Percentiles rank a stretch among this genome's conserved stretches.
Conservation (phyloP, 2,797 vertebrate species). For the Eurystomus glaucurus region DNA sequence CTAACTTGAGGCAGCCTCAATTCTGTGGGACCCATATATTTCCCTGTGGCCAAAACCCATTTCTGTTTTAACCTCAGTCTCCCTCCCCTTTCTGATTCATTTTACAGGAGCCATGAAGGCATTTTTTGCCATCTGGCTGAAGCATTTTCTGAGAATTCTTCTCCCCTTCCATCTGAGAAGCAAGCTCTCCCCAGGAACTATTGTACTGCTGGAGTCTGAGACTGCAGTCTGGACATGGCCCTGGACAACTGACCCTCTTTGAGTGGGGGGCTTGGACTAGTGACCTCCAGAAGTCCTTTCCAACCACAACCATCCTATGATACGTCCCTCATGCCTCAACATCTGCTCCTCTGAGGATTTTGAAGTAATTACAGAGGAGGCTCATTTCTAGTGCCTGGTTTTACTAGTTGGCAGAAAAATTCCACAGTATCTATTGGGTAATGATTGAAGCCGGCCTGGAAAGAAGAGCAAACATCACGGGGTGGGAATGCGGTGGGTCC, state of each 20-base stretch:
- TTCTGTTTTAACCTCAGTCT: neutral
- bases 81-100: neutral
- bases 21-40: neutral
- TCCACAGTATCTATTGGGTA: neutral
- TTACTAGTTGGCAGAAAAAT: neutral
- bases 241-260: neutral
- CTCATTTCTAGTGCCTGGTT: neutral
- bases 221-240: neutral
- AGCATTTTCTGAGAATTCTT: neutral
- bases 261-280: neutral
- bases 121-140: neutral
- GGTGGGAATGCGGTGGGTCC: neutral
- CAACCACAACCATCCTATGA: neutral
- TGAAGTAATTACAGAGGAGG: neutral
- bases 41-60: neutral
- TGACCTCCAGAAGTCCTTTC: neutral
- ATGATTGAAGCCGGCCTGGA: neutral
- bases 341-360: constrained; percentile 10
- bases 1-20: neutral
- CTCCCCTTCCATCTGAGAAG: neutral
- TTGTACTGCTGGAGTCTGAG: neutral
- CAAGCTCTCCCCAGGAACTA: neutral
- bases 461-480: neutral
- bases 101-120: neutral
- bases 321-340: neutral